phyloP scores from a whole-genome alignment of 2,888 invertebrate genomes.

The Leucophenga montana region DNA sequence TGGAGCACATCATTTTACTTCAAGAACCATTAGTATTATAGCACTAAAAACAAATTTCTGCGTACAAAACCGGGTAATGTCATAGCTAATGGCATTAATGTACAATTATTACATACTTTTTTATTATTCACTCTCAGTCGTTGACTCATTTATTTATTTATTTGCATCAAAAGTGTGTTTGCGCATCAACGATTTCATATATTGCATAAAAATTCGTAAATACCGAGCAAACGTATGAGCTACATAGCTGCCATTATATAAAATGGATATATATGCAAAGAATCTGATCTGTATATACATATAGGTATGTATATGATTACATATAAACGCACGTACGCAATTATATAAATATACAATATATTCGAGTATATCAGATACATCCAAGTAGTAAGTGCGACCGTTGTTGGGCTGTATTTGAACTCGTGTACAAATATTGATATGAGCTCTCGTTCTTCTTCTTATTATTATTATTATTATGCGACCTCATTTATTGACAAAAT shows the following conservation, averaged over 20 bases:
- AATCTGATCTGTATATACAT: no score
- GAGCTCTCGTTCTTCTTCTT: background rate
- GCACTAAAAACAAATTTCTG: no score
- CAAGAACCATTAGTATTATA: no score
- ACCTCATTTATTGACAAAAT: conserved; percentile 1
- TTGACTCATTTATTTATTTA: conserved; percentile 8
- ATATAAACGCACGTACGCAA: no score
- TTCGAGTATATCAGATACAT: no score
- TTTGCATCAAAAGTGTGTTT: conserved; percentile 6
- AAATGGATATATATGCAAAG: no score
- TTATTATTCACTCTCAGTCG: no score
- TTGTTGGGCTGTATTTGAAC: no score
- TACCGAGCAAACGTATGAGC: background rate
- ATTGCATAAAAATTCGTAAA: conserved; percentile 1
- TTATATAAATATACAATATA: no score
- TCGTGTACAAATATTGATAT: no score
- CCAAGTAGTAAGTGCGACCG: no score
- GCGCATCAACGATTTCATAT: conserved; percentile 12
- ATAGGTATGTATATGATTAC: no score
- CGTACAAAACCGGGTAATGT: background rate
- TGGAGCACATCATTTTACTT: background rate
- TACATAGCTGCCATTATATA: background rate
- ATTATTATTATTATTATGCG: conserved; percentile 6
- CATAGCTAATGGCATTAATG: conserved; percentile 7
- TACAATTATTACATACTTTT: background rate